These are phyloP conservation scores for Marisa cornuarietis DNA, from an alignment of 1,140 invertebrate genomes.

Conservation along the genomic window DNA sequence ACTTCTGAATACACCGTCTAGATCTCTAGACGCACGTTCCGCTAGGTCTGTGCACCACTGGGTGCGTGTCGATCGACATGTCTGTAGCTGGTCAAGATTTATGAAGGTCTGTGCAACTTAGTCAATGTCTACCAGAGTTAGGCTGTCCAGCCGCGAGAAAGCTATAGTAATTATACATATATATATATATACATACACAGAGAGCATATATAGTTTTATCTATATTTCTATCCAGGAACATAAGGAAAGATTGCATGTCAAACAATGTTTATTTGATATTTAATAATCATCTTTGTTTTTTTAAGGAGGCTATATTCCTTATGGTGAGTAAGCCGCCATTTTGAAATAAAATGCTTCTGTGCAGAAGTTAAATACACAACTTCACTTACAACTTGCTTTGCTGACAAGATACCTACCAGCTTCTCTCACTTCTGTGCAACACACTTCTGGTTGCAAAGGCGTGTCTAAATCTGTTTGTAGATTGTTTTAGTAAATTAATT, in stretches of 20 bases:
- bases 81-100: background rate
- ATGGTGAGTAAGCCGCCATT: background rate
- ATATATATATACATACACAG: constrained; percentile 10
- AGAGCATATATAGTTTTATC: constrained; percentile 18
- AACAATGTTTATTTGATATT: background rate
- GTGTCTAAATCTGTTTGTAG: too few species aligned
- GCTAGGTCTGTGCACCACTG: background rate
- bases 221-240: background rate
- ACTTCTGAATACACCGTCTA: too few species aligned
- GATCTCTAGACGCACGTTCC: too few species aligned
- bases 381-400: too few species aligned
- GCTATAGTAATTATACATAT: constrained; percentile 19
- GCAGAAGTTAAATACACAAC: too few species aligned
- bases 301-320: too few species aligned
- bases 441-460: too few species aligned
- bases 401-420: too few species aligned
- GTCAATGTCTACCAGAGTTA: constrained; percentile 18
- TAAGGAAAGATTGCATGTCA: background rate
- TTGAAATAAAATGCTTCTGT: too few species aligned
- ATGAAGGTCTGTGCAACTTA: constrained; percentile 6
- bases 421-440: too few species aligned
- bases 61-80: too few species aligned
- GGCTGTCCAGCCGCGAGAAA: constrained; percentile 11
- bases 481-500: too few species aligned
- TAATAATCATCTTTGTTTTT: background rate